These are phyloP conservation scores for Apamea crenata DNA, from an alignment of 2,888 invertebrate species.

Conservation along the genomic window DNA sequence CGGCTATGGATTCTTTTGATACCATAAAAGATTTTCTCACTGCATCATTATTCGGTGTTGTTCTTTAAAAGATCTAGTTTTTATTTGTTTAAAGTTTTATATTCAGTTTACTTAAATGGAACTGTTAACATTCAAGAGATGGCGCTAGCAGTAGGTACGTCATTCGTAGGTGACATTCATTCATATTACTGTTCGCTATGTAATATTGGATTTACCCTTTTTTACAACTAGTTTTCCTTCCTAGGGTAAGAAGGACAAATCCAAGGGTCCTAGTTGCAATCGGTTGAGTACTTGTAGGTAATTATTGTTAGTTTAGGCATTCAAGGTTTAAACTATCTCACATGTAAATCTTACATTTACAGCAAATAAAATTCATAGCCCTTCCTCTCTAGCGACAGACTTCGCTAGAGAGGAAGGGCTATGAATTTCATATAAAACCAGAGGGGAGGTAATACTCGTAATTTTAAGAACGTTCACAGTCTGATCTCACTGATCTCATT, in stretches of 20 bases:
- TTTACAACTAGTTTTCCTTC: background rate
- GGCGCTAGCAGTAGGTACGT: conserved; percentile 24
- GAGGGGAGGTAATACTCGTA: no score
- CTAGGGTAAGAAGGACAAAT: background rate
- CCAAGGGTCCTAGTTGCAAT: background rate
- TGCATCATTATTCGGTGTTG: no score
- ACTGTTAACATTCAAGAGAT: conserved; percentile 12
- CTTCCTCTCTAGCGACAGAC: no score
- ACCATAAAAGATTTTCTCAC: background rate
- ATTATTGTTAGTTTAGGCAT: background rate
- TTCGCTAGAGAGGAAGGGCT: no score
- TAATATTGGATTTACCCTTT: background rate
- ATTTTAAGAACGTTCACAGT: no score
- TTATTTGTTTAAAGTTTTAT: background rate
- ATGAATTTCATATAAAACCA: no score
- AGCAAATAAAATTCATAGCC: background rate
- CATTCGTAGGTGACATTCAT: background rate
- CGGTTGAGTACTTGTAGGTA: background rate
- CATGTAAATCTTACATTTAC: background rate
- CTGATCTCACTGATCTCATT: no score
- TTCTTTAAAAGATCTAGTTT: background rate
- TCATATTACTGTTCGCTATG: background rate
- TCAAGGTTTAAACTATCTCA: background rate
- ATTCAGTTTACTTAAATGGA: background rate
- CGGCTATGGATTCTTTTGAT: background rate